These are phyloP conservation scores for Sphaeramia orbicularis DNA, from an alignment of 2,797 vertebrate genomes.

Conservation along the genomic window DNA sequence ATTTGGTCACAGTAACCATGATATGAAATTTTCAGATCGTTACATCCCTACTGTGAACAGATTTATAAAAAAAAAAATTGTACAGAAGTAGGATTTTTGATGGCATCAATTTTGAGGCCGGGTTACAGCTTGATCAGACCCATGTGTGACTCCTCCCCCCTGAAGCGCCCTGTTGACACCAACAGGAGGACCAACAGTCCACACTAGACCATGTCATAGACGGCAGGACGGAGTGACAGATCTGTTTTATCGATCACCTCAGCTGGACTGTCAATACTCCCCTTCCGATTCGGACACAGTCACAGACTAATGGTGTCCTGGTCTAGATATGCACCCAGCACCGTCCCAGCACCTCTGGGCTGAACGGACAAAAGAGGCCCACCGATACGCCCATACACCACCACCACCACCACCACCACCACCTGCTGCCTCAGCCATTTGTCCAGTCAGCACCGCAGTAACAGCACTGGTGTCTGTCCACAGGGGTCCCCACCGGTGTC, in stretches of 20 bases:
- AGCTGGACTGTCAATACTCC: slow-evolving; percentile 69
- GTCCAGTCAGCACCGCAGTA: slow-evolving; percentile 37
- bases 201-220: slow-evolving; percentile 33
- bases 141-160: no score
- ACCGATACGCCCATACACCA: slow-evolving; percentile 66
- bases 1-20: no score
- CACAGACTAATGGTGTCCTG: slow-evolving; percentile 64
- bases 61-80: no score
- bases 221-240: slow-evolving; percentile 72
- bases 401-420: slow-evolving; percentile 43
- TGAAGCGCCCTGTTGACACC: no score
- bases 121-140: no score
- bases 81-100: no score
- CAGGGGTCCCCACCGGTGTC: slow-evolving; percentile 45
- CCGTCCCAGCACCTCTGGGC: slow-evolving; percentile 53
- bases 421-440: slow-evolving; percentile 75
- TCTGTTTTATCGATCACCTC: slow-evolving; percentile 66
- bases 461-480: not conserved
- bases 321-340: slow-evolving; percentile 41
- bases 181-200: slow-evolving; percentile 23
- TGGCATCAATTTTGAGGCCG: no score
- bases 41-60: no score
- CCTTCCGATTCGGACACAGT: slow-evolving; percentile 72
- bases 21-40: no score
- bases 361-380: slow-evolving; percentile 66